Percentiles rank a stretch among this genome's conserved stretches.
Evolutionary conservation across 2,797 vertebrate species (phyloP).

Genomic region (Peromyscus aztecus): DNA sequence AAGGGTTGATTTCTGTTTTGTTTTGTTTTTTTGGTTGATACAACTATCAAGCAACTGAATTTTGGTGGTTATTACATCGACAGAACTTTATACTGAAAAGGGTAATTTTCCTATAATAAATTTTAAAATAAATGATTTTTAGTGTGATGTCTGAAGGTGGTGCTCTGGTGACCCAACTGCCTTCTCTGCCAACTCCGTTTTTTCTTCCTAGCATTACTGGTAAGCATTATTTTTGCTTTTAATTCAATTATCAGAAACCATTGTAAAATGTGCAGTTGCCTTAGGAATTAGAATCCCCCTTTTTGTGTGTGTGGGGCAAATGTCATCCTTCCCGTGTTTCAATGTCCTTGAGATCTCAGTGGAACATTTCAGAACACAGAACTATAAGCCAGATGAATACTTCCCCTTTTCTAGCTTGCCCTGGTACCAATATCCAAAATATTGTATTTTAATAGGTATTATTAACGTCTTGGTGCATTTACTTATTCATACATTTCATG

Average conservation of each 20-base stretch:
- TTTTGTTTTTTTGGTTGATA: neutral
- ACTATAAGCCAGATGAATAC: neutral
- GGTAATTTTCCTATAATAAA: neutral
- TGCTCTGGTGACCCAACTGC: neutral
- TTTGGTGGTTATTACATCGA: neutral
- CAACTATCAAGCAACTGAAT: neutral
- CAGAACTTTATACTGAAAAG: neutral
- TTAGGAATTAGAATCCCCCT: neutral
- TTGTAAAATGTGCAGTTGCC: neutral
- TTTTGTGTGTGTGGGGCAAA: neutral
- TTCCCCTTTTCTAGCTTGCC: neutral
- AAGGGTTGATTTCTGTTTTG: neutral
- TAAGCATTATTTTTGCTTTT: slow-evolving; percentile 1
- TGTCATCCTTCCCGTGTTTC: neutral
- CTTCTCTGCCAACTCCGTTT: neutral
- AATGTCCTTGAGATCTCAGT: neutral
- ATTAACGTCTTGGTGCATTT: slow-evolving; percentile 11
- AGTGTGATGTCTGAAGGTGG: neutral
- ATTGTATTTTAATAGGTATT: slow-evolving; percentile 35
- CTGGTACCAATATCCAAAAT: neutral
- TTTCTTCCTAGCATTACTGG: neutral
- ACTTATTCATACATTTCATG: slow-evolving; percentile 33
- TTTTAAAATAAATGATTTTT: slow-evolving; percentile 15
- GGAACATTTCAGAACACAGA: neutral
- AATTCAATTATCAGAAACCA: slow-evolving; percentile 5